Conservation (phyloP, 2,113 vertebrate species). For the Ceratotherium simum region DNA sequence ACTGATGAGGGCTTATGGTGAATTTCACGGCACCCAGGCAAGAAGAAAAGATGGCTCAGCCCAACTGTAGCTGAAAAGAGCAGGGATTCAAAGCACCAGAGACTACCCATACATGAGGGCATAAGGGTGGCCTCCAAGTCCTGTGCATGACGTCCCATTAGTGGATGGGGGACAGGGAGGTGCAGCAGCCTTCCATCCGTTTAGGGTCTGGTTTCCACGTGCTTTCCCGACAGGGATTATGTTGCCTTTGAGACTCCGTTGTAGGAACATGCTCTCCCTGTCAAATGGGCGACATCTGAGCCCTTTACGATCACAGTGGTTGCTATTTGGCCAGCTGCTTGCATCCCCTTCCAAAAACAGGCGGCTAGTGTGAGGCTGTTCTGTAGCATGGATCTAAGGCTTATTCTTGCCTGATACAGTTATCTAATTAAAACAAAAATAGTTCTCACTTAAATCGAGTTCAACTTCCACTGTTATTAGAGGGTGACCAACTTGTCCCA, state of each 20-base stretch:
- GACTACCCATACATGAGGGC: neutral
- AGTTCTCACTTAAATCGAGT: neutral
- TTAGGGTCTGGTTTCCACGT: neutral
- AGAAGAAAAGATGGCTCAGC: conserved; percentile 7
- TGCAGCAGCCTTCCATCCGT: neutral
- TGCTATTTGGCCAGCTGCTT: conserved; percentile 23
- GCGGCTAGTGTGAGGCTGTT: neutral
- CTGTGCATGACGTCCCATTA: neutral
- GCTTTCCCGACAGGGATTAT: neutral
- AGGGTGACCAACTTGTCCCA: neutral
- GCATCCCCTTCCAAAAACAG: neutral
- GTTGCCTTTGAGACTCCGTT: neutral
- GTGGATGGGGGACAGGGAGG: neutral
- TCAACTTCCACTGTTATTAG: neutral
- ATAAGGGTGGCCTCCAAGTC: neutral
- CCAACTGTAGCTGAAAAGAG: neutral
- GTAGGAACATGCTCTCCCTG: conserved; percentile 6
- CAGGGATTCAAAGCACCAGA: neutral
- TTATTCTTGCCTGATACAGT: neutral
- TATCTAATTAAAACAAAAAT: neutral
- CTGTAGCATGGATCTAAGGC: neutral
- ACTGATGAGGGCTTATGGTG: neutral
- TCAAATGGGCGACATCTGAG: conserved; percentile 46
- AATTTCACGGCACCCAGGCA: neutral
- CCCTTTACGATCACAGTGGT: neutral